Evolutionary conservation across 2,113 vertebrate genomes (phyloP).

Genomic region (Indicator maculatus): DNA sequence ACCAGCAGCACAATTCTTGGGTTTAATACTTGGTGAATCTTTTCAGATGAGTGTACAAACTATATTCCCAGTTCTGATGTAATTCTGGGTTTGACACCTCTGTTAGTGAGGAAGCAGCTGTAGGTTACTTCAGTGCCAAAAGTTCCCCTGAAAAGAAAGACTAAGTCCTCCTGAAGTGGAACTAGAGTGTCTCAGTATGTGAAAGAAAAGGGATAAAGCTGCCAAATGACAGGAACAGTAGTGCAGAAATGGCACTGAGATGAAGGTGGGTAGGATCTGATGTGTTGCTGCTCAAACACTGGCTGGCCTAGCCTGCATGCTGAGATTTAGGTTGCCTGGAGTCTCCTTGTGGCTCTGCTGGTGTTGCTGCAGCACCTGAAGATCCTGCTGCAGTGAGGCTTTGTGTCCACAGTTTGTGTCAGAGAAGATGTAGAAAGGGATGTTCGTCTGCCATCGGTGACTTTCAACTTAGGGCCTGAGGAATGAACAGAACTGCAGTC

Average conservation of each 20-base stretch:
- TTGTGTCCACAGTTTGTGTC: not conserved
- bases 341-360: not conserved
- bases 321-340: not conserved
- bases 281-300: accelerated
- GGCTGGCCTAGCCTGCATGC: not conserved
- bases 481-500: not conserved
- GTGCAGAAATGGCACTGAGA: not conserved
- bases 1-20: not conserved
- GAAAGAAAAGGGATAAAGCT: not conserved
- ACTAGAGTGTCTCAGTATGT: not conserved
- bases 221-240: not conserved
- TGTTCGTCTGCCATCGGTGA: not conserved
- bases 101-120: not conserved
- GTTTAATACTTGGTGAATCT: not conserved
- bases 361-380: not conserved
- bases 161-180: not conserved
- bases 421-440: not conserved
- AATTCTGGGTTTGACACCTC: not conserved
- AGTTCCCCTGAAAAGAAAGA: not conserved
- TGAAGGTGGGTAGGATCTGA: not conserved
- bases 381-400: not conserved
- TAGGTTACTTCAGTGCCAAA: not conserved
- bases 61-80: not conserved
- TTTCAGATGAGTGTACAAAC: not conserved
- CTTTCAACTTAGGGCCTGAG: not conserved